Conservation (phyloP, 1,140 invertebrate genomes). For the Drosophila parabipectinata region DNA sequence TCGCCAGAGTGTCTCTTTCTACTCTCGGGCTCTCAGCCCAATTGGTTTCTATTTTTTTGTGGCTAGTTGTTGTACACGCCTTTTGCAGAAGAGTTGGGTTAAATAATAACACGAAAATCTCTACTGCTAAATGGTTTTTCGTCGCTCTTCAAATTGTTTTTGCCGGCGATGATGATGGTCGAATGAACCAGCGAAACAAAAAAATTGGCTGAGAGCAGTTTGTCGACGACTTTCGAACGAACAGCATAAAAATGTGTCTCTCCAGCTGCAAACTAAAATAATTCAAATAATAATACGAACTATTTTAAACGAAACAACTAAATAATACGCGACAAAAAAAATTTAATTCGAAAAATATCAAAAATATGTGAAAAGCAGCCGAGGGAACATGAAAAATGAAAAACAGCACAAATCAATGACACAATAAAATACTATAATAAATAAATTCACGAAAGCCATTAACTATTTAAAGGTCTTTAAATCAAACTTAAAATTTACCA, state of each 20-base stretch:
- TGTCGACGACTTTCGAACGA: constrained; percentile 80
- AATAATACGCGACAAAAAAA: constrained; percentile 27
- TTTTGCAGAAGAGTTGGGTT: constrained; percentile 59
- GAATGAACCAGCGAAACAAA: constrained; percentile 36
- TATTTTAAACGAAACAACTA: constrained; percentile 37
- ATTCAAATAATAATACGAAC: constrained; percentile 40
- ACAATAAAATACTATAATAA: constrained; percentile 1
- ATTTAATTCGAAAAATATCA: constrained; percentile 11
- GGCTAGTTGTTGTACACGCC: constrained; percentile 24
- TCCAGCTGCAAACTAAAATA: constrained; percentile 49
- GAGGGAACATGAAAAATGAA: not conserved
- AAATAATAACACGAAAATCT: constrained; percentile 76
- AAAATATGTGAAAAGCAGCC: constrained; percentile 20
- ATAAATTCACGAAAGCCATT: constrained; percentile 8
- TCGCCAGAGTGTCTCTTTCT: constrained; percentile 35
- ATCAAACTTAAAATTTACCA: not conserved
- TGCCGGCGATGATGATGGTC: constrained; percentile 37
- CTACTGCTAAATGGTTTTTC: constrained; percentile 70
- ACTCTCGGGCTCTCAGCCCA: constrained; percentile 47
- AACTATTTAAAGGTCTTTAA: not conserved
- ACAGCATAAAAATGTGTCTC: constrained; percentile 70
- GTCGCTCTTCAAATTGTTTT: constrained; percentile 47
- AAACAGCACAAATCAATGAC: constrained; percentile 12
- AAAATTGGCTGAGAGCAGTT: constrained; percentile 67
- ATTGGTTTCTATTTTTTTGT: constrained; percentile 37